Evolutionary conservation across 2,888 invertebrate species (phyloP).

Genomic region (Desoria tigrina): DNA sequence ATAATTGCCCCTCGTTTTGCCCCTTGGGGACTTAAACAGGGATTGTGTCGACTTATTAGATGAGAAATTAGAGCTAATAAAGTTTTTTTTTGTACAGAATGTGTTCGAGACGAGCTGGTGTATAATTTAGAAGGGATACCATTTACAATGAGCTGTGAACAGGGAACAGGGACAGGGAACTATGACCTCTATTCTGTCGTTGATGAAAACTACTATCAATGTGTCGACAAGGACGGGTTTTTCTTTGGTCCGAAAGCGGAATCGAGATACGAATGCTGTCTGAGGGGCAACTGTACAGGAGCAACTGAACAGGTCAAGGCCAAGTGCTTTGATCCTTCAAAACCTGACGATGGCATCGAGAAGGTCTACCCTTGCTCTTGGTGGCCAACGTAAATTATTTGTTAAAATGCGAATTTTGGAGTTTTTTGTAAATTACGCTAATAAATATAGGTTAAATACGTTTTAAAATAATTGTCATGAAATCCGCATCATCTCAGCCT

Average conservation of each 20-base stretch:
- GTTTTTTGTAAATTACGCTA: too few species aligned
- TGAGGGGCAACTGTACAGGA: slow-evolving; percentile 11
- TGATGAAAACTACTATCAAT: slow-evolving; percentile 4
- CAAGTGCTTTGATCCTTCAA: not conserved
- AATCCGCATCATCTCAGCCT: too few species aligned
- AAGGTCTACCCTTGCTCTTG: slow-evolving; percentile 4
- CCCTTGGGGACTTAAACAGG: too few species aligned
- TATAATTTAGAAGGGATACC: slow-evolving; percentile 21
- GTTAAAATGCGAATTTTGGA: not conserved
- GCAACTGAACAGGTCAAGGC: not conserved
- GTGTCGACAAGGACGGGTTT: slow-evolving; percentile 37
- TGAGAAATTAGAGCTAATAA: slow-evolving; percentile 10
- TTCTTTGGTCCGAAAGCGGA: slow-evolving; percentile 13
- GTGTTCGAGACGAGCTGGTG: slow-evolving; percentile 29
- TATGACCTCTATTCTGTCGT: slow-evolving; percentile 21
- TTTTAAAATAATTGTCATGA: too few species aligned
- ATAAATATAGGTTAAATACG: too few species aligned
- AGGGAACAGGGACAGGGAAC: slow-evolving; percentile 46
- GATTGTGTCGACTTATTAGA: not conserved
- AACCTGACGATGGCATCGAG: not conserved
- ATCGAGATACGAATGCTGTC: slow-evolving; percentile 20
- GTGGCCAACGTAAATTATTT: slow-evolving; percentile 14
- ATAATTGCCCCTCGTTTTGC: too few species aligned
- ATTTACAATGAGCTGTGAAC: slow-evolving; percentile 30
- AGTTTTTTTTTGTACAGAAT: slow-evolving; percentile 22